Conservation (phyloP, 2,797 vertebrate species). For the Pangasius macronema region DNA sequence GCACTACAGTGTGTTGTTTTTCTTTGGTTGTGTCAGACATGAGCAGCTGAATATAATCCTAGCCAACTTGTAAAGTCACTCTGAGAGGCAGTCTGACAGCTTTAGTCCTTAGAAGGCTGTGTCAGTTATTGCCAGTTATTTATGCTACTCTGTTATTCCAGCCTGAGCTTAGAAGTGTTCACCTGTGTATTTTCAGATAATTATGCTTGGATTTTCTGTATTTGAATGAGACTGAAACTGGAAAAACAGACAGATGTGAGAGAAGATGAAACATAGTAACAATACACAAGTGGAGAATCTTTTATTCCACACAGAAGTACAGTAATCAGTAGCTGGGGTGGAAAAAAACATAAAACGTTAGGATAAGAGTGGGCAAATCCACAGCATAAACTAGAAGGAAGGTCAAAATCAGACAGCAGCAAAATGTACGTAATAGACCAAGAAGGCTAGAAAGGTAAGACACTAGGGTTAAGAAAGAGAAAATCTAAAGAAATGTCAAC, state of each 20-base stretch:
- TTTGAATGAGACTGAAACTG: not conserved
- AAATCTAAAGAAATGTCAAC: not conserved
- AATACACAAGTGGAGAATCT: not conserved
- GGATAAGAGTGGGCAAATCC: not conserved
- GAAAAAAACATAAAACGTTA: not conserved
- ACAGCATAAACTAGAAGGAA: not conserved
- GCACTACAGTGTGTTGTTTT: conserved; percentile 3
- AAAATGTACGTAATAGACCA: not conserved
- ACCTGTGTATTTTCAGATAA: conserved; percentile 18
- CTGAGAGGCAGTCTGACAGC: conserved; percentile 9
- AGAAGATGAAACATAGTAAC: not conserved
- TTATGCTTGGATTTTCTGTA: conserved; percentile 9
- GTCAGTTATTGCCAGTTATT: conserved; percentile 22
- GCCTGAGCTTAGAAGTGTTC: not conserved
- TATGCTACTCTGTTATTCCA: not conserved
- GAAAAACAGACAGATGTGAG: not conserved
- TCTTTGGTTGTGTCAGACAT: not conserved
- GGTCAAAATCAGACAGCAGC: not conserved
- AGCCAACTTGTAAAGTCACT: conserved; percentile 13
- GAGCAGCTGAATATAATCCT: conserved; percentile 12
- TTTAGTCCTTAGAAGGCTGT: conserved; percentile 3
- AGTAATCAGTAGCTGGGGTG: not conserved
- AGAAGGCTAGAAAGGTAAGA: not conserved
- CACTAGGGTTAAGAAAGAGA: not conserved
- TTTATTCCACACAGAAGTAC: not conserved